Conservation (phyloP, 2,888 invertebrate species). For the Aethes cnicana region DNA sequence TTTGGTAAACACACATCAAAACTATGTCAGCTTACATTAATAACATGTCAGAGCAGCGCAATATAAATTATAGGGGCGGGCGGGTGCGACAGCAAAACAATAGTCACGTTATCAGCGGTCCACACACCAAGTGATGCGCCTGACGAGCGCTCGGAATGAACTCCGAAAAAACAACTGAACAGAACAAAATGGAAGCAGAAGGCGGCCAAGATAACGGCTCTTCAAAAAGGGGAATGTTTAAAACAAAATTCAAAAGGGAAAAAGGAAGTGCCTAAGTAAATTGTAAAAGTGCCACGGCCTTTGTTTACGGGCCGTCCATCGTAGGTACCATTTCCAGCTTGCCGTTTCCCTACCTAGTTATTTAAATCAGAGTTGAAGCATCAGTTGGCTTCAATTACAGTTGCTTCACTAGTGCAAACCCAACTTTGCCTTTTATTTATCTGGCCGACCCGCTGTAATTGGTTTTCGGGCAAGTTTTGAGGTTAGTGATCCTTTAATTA, state of each 20-base stretch:
- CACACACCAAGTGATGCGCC: constrained; percentile 26
- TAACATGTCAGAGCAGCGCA: background rate
- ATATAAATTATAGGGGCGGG: background rate
- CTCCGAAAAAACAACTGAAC: constrained; percentile 62
- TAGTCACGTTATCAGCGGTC: constrained; percentile 21
- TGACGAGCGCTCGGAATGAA: constrained; percentile 40
- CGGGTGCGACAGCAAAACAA: constrained; percentile 10
- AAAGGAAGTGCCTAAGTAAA: constrained; percentile 66
- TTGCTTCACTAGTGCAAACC: constrained; percentile 6
- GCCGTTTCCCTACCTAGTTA: constrained; percentile 21
- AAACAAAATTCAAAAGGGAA: constrained; percentile 70
- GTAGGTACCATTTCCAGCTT: constrained; percentile 45
- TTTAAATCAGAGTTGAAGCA: constrained; percentile 18
- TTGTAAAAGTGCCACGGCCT: constrained; percentile 69
- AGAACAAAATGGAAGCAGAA: constrained; percentile 59
- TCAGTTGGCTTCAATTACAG: constrained; percentile 21
- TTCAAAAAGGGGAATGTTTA: constrained; percentile 66
- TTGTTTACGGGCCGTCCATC: constrained; percentile 61
- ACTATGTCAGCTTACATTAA: too few relatives aligned
- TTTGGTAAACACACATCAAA: too few relatives aligned
- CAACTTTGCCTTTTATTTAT: constrained; percentile 17
- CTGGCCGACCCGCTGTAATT: background rate
- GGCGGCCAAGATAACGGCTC: constrained; percentile 64
- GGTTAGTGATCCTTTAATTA: too few relatives aligned
- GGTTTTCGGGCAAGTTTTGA: background rate